Evolutionary conservation across 2,888 invertebrate species (phyloP).

Genomic region (Melanostoma mellinum): DNA sequence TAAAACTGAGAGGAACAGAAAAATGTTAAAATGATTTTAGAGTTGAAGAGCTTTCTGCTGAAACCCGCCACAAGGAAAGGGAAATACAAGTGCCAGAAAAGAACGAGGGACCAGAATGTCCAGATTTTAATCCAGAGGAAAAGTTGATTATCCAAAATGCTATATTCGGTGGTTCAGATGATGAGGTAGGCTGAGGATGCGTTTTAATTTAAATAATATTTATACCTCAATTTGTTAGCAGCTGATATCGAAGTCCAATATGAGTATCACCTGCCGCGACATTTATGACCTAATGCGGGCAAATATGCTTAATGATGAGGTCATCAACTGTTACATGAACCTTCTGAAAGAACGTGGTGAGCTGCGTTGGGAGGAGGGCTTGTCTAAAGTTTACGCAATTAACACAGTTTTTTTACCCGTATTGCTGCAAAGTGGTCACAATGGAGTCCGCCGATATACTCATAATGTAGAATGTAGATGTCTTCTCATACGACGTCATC

Average conservation of each 20-base stretch:
- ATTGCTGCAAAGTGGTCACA: conserved; percentile 89
- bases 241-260: conserved; percentile 82
- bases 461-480: conserved; percentile 88
- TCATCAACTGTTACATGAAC: conserved; percentile 98
- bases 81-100: conserved; percentile 82
- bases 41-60: conserved; percentile 74
- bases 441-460: conserved; percentile 94
- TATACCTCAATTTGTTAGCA: conserved; percentile 74
- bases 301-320: conserved; percentile 97
- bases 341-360: conserved; percentile 91
- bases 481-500: conserved; percentile 93
- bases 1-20: too few species aligned
- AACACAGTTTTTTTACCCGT: conserved; percentile 98
- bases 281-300: conserved; percentile 90
- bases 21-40: conserved; percentile 67
- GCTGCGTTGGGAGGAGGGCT: conserved; percentile 83
- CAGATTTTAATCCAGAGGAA: conserved; percentile 87
- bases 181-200: conserved; percentile 83
- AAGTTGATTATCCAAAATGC: conserved; percentile 84
- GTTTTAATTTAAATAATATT: conserved; percentile 12
- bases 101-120: conserved; percentile 83
- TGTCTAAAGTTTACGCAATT: conserved; percentile 92
- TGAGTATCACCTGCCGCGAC: conserved; percentile 89
- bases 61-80: conserved; percentile 82
- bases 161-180: conserved; percentile 84